Percentiles rank a stretch among this genome's conserved stretches.
phyloP scores from a whole-genome alignment of 53 echinoderm and acorn worm species.

The Patiria pectinifera region DNA sequence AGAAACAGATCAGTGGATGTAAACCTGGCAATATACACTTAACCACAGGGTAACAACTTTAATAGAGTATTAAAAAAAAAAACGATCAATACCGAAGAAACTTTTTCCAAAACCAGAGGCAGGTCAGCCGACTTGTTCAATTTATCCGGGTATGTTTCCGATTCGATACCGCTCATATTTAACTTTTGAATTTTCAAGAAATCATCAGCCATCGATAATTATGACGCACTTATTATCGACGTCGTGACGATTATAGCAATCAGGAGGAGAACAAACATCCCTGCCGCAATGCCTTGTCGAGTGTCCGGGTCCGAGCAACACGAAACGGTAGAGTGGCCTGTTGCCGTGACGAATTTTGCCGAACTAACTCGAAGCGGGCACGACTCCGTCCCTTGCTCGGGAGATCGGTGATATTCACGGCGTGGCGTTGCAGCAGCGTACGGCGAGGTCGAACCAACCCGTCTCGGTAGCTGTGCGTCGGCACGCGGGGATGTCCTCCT shows the following conservation, averaged over 20 bases:
- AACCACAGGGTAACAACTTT: too few species aligned
- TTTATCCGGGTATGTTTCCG: too few species aligned
- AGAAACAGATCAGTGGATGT: too few species aligned
- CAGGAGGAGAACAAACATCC: background rate
- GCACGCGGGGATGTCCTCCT: background rate
- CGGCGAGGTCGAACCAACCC: background rate
- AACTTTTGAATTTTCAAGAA: background rate
- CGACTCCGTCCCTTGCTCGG: background rate
- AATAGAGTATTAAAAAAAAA: too few species aligned
- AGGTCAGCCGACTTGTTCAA: too few species aligned
- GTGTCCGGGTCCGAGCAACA: background rate
- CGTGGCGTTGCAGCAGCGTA: background rate
- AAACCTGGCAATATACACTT: too few species aligned
- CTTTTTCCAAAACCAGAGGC: too few species aligned
- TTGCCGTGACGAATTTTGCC: background rate
- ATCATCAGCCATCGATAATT: background rate
- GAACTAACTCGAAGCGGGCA: background rate
- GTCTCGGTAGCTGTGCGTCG: background rate
- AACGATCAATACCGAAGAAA: too few species aligned
- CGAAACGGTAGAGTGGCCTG: background rate
- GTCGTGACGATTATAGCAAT: slow-evolving; percentile 5
- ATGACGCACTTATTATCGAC: background rate
- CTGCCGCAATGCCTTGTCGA: background rate
- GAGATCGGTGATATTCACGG: background rate
- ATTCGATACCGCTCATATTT: too few species aligned